Evolutionary conservation across 1,140 invertebrate genomes (phyloP).

Genomic region (Pinna nobilis): DNA sequence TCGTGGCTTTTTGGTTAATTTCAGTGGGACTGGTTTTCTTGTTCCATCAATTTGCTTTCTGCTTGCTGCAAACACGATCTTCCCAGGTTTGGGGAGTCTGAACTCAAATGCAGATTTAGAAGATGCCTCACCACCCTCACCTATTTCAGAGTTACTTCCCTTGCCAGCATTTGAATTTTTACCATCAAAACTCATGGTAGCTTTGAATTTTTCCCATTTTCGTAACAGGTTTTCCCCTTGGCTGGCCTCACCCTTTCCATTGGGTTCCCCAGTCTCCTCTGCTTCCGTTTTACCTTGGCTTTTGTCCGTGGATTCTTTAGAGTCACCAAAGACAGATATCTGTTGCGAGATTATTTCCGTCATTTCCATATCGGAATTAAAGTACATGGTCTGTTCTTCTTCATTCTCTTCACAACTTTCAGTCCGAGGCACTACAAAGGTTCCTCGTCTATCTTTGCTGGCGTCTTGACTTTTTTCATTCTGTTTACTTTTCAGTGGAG

Average conservation of each 20-base stretch:
- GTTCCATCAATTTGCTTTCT: slow-evolving; percentile 56
- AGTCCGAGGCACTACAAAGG: slow-evolving; percentile 22
- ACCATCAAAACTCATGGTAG: background rate
- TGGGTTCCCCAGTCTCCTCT: background rate
- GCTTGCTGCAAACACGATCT: slow-evolving; percentile 52
- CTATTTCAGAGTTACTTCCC: background rate
- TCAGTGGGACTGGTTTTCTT: slow-evolving; percentile 52
- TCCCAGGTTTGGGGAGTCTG: slow-evolving; percentile 50
- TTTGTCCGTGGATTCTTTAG: background rate
- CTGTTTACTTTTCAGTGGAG: background rate
- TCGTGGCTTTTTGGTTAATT: slow-evolving; percentile 43
- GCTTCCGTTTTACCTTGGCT: background rate
- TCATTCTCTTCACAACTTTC: background rate
- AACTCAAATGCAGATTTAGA: slow-evolving; percentile 47
- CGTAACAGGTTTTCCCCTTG: background rate
- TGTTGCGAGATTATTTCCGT: slow-evolving; percentile 37
- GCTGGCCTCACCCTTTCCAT: background rate
- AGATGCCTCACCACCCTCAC: background rate
- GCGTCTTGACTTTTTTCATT: background rate
- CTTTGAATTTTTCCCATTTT: too few relatives aligned
- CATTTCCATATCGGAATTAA: slow-evolving; percentile 55
- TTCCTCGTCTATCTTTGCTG: slow-evolving; percentile 17
- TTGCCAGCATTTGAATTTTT: background rate
- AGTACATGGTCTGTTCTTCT: slow-evolving; percentile 42
- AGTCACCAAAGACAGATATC: background rate